Evolutionary conservation across 2,888 invertebrate species (phyloP), one percentile per base, ranked within the genome.

Genomic region (Dinocampus coccinellae): DNA sequence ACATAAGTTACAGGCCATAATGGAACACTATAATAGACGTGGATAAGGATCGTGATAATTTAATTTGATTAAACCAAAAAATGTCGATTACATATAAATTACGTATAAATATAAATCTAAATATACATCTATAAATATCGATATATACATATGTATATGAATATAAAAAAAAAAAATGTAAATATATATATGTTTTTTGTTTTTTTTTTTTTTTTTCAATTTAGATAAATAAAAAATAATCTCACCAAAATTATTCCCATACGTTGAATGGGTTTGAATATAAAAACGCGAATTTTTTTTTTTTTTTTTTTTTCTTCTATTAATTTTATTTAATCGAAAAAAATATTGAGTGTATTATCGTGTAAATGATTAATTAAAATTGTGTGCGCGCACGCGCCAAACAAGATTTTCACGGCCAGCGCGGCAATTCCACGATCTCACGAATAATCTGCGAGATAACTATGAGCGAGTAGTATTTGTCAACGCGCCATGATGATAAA

Each of bases 391-490:
- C 67, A 63, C 33, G 39, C 61, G 63, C 64, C 24, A 64, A 63
- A 69, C 69, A 34, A 55, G 47, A 57, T 70, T 69, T 75, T 75
- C 72, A 75, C 75, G 75, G 73, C 65, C 71, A 74, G 61, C 71
- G 72, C 71, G 65, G 72, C 61, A 69, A 63, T 70, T 74, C 78
- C 77, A 82, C 80, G 73, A 81, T 77, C 81, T 82, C 81, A 80
- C 78, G 83, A 81, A 84, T 85, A 85, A 84, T 82, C 83, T 47
- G 81, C 84, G 83, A 81, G 80, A 84, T 85, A 84, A 86, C 85
- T 85, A 84, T 81, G 80, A 36, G 42, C 33, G 58, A 26, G 55
- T 26, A 70, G 66, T 20, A 29, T 29, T 42, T 58, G 34, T 33
- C 26, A 63, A 7, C 33, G 47, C 47, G 47, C 47, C 47, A 53